Evolutionary conservation across 1,140 invertebrate species (phyloP), one percentile per base, ranked within the genome.

Genomic region (Listronotus bonariensis): DNA sequence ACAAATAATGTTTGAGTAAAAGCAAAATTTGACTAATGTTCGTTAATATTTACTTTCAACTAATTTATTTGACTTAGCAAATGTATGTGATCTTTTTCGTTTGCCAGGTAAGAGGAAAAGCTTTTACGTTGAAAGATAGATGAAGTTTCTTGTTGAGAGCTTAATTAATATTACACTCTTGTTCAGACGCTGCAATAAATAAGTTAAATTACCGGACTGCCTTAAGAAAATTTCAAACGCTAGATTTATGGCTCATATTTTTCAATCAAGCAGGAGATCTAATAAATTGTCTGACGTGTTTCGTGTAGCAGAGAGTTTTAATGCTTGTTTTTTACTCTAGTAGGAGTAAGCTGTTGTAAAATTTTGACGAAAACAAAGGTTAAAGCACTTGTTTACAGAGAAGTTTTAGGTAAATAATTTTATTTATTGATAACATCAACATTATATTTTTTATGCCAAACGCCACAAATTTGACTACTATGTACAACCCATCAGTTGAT

Each of bases 91-190:
- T 31, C 46, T 49, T 49, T 26, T 26, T 49, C 46, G 46, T 49
- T 31, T 49, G 18, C 46, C 34, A 49, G 46, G 46, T 49, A 49
- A 49, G 46, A 49, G 46, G 17, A 26, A 49, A 49, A 20, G 46
- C 18, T 49, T 18, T 12, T 18, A 31, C 46, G 46, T 20, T 49
- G 17, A 49, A 49, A 49, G 46, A 49, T 31, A 49, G 46, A 49
- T 49, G 46, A 20, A 20, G 46, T 17, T 49, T 10, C 12, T 12
- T 17, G 46, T n/a, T 49, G 46, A 49, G 46, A 49, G 46, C 46
- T 49, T 49, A 49, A 31, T 49, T 49, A 49, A 49, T 49, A 49
- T 49, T 49, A 49, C 46, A 49, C 46, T 49, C 20, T 18, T 31
- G 46, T 20, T 18, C 15, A 20, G 46, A 20, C 46, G 20, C 20